Percentiles rank a stretch among this genome's conserved stretches.
phyloP scores from a whole-genome alignment of 1,140 invertebrate genomes.

The Stegodyphus dumicola region DNA sequence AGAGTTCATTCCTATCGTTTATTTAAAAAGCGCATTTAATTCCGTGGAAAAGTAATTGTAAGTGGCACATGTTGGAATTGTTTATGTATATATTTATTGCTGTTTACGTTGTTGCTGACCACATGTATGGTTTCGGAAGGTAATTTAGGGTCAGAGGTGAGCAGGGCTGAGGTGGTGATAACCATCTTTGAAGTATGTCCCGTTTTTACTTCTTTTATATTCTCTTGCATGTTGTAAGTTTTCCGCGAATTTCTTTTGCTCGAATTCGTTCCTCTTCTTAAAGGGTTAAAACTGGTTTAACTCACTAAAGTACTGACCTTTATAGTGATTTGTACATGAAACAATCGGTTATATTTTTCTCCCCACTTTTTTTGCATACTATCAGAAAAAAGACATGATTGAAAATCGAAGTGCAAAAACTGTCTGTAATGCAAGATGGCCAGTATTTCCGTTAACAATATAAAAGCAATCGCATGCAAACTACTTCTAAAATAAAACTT shows the following conservation, averaged over 20 bases:
- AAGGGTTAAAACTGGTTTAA: no score
- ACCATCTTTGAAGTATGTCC: slow-evolving; percentile 28
- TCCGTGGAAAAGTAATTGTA: slow-evolving; percentile 52
- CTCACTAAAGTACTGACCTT: no score
- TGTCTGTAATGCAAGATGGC: no score
- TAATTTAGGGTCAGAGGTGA: slow-evolving; percentile 48
- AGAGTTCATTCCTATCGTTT: slow-evolving; percentile 40
- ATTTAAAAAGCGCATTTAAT: slow-evolving; percentile 56
- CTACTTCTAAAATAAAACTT: no score
- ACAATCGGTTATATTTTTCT: no score
- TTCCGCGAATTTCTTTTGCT: background rate
- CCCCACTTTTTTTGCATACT: no score
- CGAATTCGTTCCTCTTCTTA: background rate
- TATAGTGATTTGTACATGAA: no score
- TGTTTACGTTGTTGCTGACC: slow-evolving; percentile 52
- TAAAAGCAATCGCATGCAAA: no score
- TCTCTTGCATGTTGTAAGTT: background rate
- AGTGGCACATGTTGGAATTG: slow-evolving; percentile 52
- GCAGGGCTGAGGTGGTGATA: slow-evolving; percentile 30
- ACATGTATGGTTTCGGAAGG: slow-evolving; percentile 30
- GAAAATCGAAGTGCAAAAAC: no score
- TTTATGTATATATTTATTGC: slow-evolving; percentile 57
- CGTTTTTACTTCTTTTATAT: slow-evolving; percentile 17
- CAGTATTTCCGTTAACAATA: no score
- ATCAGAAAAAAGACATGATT: no score